Evolutionary conservation across 2,888 invertebrate species (phyloP).

Genomic region (Altica lythri): DNA sequence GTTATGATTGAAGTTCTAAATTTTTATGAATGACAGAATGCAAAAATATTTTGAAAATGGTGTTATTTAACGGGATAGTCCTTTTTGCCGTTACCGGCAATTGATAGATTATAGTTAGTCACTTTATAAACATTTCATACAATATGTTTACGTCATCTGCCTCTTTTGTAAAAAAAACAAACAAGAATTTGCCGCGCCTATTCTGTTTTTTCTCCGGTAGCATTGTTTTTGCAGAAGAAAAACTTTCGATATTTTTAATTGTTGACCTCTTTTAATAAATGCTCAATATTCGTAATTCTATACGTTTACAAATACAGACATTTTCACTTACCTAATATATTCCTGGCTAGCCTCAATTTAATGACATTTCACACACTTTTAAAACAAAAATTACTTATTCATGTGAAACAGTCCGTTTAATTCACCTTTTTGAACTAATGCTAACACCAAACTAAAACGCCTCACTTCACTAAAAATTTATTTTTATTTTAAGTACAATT

Average conservation of each 20-base stretch:
- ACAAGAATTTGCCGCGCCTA: slow-evolving; percentile 31
- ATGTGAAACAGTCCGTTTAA: slow-evolving; percentile 18
- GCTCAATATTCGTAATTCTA: not conserved
- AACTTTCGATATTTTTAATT: not conserved
- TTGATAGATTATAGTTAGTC: slow-evolving; percentile 12
- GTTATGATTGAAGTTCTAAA: not conserved
- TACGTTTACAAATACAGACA: slow-evolving; percentile 6
- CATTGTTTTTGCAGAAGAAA: slow-evolving; percentile 9
- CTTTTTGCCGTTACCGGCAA: slow-evolving; percentile 4
- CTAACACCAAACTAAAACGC: slow-evolving; percentile 1
- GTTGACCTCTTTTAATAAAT: not conserved
- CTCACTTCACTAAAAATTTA: slow-evolving; percentile 9
- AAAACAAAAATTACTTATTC: slow-evolving; percentile 22
- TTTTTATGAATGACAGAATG: not conserved
- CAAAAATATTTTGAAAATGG: slow-evolving; percentile 1
- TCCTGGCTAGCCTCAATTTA: slow-evolving; percentile 18
- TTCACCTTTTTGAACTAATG: slow-evolving; percentile 10
- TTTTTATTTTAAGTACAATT: slow-evolving; percentile 11
- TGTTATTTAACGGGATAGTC: slow-evolving; percentile 3
- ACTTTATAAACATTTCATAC: slow-evolving; percentile 17
- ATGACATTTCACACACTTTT: slow-evolving; percentile 18
- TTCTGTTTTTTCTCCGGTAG: slow-evolving; percentile 18
- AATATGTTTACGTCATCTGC: slow-evolving; percentile 25
- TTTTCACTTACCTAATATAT: slow-evolving; percentile 21
- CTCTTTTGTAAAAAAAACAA: slow-evolving; percentile 24